A percentile compares a stretch with the other conserved stretches of the same genome.
phyloP scores from a whole-genome alignment of 2,797 vertebrate genomes.

The Poeciliopsis turneri region DNA sequence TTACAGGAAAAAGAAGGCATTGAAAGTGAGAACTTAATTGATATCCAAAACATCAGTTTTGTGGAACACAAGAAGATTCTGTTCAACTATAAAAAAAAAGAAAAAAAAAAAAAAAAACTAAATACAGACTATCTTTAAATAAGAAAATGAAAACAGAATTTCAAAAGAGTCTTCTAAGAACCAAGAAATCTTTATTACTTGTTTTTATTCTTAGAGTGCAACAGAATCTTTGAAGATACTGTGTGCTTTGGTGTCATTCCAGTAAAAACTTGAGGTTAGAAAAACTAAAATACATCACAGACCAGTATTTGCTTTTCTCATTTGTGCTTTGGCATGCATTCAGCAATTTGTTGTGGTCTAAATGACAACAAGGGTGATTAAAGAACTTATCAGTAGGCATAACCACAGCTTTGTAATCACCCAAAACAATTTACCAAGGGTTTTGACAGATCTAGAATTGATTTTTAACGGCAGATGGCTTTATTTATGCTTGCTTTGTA shows the following conservation, averaged over 20 bases:
- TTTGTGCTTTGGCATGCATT: neutral
- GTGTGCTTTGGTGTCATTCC: neutral
- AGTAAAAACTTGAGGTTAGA: neutral
- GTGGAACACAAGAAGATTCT: neutral
- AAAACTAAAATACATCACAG: neutral
- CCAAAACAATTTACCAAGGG: neutral
- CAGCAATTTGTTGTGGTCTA: neutral
- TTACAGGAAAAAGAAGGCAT: conserved; percentile 5
- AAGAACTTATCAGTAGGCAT: neutral
- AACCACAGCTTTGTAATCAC: neutral
- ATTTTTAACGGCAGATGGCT: too few relatives aligned
- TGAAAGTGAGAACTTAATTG: conserved; percentile 11
- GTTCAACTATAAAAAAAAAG: neutral
- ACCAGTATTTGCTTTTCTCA: neutral
- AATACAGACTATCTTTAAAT: neutral
- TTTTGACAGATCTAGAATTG: neutral
- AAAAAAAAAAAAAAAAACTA: too few relatives aligned
- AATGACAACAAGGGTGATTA: neutral
- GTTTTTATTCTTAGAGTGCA: neutral
- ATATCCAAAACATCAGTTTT: neutral
- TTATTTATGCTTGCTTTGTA: neutral
- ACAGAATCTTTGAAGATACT: neutral
- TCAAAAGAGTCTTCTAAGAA: neutral
- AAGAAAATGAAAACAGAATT: neutral
- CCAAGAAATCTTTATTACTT: neutral